Evolutionary conservation across 2,888 invertebrate genomes (phyloP), one percentile per base, ranked within the genome.

Genomic region (Nudaria mundana): DNA sequence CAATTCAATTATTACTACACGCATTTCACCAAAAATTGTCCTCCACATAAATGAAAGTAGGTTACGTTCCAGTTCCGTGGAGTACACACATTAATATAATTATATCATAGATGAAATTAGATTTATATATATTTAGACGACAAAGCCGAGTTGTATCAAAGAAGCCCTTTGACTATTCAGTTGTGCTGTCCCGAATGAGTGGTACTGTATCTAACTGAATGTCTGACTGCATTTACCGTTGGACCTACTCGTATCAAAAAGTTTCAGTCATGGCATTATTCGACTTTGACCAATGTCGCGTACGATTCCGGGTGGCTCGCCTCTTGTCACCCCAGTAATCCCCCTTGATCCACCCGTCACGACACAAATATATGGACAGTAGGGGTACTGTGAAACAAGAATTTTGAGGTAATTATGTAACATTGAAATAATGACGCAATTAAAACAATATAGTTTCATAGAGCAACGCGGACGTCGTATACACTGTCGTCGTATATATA

Each of bases 221-320:
- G 67, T 66, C 70, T 70, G 72, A 59, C 53, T 60, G 61, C 60
- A 60, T 56, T 53, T 53, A 53, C 49, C 47, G 44, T 40, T 18
- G 49, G 49, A 49, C 62, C 67, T n/a, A n/a, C n/a, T n/a, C n/a
- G n/a, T 67, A 73, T 75, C 79, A 71, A 80, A 79, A 79, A 79
- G 76, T 78, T 73, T 68, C 59, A 66, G 57, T 63, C 53, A 33
- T 32, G 45, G 52, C 49, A 62, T 60, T 63, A 62, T 63, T 56
- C 56, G 66, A 69, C 76, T 78, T 76, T 78, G 75, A 79, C 77
- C 76, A 71, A 71, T 71, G 71, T 77, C 72, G 71, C 74, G 71
- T 75, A 63, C 45, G 44, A 56, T 42, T 3, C 8, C 23, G 52
- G 41, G 54, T 26, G 44, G 50, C 30, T 26, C 25, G 33, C 44